phyloP scores from a whole-genome alignment of 2,888 invertebrate genomes.

The Iselma pallidipennis region DNA sequence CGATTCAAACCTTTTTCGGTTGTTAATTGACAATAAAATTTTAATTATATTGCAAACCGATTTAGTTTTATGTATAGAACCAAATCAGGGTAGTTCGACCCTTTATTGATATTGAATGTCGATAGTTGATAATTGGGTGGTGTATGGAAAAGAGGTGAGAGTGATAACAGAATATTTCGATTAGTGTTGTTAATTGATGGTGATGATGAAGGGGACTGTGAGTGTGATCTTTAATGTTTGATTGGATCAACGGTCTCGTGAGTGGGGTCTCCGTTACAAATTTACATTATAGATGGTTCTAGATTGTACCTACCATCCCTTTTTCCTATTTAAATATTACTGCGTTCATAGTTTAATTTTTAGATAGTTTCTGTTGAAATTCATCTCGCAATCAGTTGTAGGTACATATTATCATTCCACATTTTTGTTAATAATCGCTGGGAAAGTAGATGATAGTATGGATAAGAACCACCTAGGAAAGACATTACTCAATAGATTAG shows the following conservation, averaged over 20 bases:
- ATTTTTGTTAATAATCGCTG: too few species aligned
- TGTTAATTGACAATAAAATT: neutral
- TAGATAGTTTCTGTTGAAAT: too few species aligned
- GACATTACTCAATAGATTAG: neutral
- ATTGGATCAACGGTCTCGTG: neutral
- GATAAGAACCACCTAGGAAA: neutral
- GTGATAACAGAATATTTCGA: neutral
- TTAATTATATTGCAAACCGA: too few species aligned
- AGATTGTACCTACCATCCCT: neutral
- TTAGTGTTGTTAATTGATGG: neutral
- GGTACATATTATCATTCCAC: too few species aligned
- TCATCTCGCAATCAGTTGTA: too few species aligned
- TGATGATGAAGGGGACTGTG: neutral
- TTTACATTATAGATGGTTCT: neutral
- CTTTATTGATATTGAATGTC: neutral
- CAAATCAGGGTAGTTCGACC: neutral
- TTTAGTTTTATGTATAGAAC: neutral
- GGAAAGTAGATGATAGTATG: neutral
- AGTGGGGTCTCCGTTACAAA: neutral
- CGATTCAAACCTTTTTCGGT: too few species aligned
- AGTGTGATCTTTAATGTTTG: neutral
- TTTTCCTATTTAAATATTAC: neutral
- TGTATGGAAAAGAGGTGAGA: too few species aligned
- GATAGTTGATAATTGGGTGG: neutral
- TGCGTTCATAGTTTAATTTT: neutral